Evolutionary conservation across 2,797 vertebrate species (phyloP).

Genomic region (Phyllotis vaccarum): DNA sequence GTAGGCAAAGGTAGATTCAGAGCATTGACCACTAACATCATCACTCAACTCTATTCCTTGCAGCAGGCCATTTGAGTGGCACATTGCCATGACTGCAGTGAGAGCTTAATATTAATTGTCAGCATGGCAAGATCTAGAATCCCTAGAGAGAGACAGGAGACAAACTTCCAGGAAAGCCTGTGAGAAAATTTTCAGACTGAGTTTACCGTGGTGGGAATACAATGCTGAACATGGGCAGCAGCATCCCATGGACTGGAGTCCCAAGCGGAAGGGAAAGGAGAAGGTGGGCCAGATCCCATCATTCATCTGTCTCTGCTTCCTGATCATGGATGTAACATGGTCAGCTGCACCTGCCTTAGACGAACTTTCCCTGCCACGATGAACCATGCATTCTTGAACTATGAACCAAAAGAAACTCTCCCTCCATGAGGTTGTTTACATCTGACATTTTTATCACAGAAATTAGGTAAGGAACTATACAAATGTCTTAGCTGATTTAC

Average conservation of each 20-base stretch:
- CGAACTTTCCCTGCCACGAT: not conserved
- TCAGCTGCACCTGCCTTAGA: not conserved
- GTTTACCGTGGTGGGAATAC: not conserved
- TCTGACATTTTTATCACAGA: not conserved
- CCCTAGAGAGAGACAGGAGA: not conserved
- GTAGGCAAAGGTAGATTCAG: not conserved
- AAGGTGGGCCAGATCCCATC: not conserved
- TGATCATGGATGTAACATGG: not conserved
- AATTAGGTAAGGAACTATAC: not conserved
- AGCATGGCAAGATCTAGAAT: not conserved
- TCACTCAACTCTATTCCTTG: fast-evolving
- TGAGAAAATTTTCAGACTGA: not conserved
- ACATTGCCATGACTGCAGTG: not conserved
- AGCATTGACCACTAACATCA: fast-evolving
- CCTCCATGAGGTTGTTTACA: not conserved
- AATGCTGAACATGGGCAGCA: not conserved
- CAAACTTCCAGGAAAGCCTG: not conserved
- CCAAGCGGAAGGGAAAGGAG: not conserved
- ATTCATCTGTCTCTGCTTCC: not conserved
- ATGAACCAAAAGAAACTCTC: not conserved
- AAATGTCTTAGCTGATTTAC: not conserved
- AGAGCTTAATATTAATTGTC: not conserved
- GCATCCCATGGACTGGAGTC: not conserved
- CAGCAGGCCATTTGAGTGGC: not conserved
- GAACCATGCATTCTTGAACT: not conserved